Base-by-base conservation (phyloP, 1,140 invertebrate species). In the Drosophila setifemur region DNA sequence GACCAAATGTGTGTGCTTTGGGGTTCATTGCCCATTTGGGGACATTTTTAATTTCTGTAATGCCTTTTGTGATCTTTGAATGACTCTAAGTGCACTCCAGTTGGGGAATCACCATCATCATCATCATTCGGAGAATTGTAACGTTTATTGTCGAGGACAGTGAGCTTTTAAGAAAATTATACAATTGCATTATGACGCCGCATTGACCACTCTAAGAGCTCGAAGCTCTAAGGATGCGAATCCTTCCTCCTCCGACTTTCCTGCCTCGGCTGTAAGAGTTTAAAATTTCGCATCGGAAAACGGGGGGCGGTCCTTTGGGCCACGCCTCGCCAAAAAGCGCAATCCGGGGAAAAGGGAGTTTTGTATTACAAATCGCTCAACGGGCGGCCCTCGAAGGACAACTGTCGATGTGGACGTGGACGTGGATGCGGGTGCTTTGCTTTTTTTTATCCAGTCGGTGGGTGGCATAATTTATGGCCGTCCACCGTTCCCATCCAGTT, bases 281-380 rank as follows among this genome's bases (percentile, higher is more conserved):
- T 87, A 81, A 86, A 73, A 53, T 87, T 67, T 33, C 37, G 63
- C 26, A 82, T 82, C 54, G 42, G 21, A 68, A 71, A 63, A 50
- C 54, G 45, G 55, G 18, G 50, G 60, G 45, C 45, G 57, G 37
- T 33, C 48, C 23, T 26, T 18, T 21, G 53, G 45, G 52, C 60
- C 39, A 66, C 70, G 42, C 61, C 44, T 19, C 39, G 26, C 26
- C 19, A 28, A 79, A 85, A 85, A 73, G 81, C 61, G 75, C 81
- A 85, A 69, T 73, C 40, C 16, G 14, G 26, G 44, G 49, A 11
- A 39, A 64, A 18, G 35, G 39, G 52, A 35, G 48, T 54, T 86
- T 71, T 83, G 79, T 85, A 86, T 81, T 86, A 86, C 81, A 86
- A 86, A 86, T 86, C 82, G 81, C 81, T 52, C 81, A 50, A 78